Evolutionary conservation across 2,888 invertebrate genomes (phyloP), one percentile per base, ranked within the genome.

Genomic region (Polydrusus pterygomalis): DNA sequence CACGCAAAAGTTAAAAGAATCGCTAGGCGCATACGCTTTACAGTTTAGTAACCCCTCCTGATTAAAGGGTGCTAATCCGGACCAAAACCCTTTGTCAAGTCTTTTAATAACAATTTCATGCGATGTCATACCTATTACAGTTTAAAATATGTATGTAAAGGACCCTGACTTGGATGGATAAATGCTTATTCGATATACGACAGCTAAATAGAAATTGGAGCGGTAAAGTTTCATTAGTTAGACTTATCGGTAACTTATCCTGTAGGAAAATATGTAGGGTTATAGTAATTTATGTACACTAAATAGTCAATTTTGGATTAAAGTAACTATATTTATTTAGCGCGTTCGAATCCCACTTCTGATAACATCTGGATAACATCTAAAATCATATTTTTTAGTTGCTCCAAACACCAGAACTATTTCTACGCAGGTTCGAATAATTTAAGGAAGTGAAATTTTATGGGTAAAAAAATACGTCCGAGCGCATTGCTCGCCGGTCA

Each of bases 101-200:
- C 85, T 86, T 87, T 86, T 85, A 85, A 86, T 86, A 84, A 81
- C 84, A 82, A 87, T 87, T 87, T 87, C 86, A 87, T 87, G 87
- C 86, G 80, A 81, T 82, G 86, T 86, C 86, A 86, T 86, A 84
- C 82, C 81, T 84, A 84, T 86, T 85, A 85, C 80, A 78, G 83
- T 69, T 74, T 74, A 68, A 74, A 73, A 43, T 38, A 25, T 83
- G 85, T 25, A 18, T 56, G 25, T 17, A 56, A 62, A 51, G 63
- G 69, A 11, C n/a, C 2, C 30, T 15, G 7, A 15, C 17, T 13
- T 1, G 17, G 1, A 58, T 38, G 8, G 38, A 38, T 58, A 17
- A 58, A 38, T 58, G 25, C 34, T 38, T 8, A 56, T 56, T 56
- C 30, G 8, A 25, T 25, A 56, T 56, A 13, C 30, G 56, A 56